Base-by-base conservation (phyloP, 2,113 vertebrate genomes). In the Neolamprologus modestus region DNA sequence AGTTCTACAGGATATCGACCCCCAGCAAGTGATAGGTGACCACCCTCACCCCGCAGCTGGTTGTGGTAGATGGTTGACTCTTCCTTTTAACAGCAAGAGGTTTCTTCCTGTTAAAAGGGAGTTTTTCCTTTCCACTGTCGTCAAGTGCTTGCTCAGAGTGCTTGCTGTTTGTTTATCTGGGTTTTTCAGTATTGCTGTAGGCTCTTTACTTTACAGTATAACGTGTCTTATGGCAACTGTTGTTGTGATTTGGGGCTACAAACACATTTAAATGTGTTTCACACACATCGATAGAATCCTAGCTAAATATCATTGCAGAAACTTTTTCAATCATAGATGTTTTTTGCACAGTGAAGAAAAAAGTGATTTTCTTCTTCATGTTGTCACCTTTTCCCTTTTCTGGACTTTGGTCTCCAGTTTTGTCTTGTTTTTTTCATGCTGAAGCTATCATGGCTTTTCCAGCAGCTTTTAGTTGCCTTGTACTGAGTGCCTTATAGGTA, bases 131-230 rank as follows among this genome's bases (percentile, higher is more conserved):
- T 37, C 10, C 10, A 13, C 3, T 37, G 61, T 66, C 19, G 2
- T 37, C 3, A 3, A 37, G 61, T 21, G 33, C 33, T 66, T 66
- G 31, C 31, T n/a, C 31, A 37, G 16, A 66, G 31, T 35, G 17
- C 31, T 61, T 61, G 19, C 3, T 66, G 0, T 66, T 37, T 37
- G 61, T n/a, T 66, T 66, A 37, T 37, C 33, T 12, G 33, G 61
- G 7, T 37, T 66, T 13, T 66, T 37, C 61, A 37, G 33, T 66
- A 37, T 66, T 66, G 33, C 61, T 66, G 33, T n/a, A 66, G 4
- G 4, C 0, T 66, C 10, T 8, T 66, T n/a, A 66, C 33, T 35
- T 37, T n/a, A 3, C 19, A 37, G 0, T 66, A 66, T 66, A 66
- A 66, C 10, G 3, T 66, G 33, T n/a, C 17, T 66, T 61, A 10